Evolutionary conservation across 37 sponge, comb jelly and placozoan genomes (phyloP).

Genomic region (Haliclona indistincta): DNA sequence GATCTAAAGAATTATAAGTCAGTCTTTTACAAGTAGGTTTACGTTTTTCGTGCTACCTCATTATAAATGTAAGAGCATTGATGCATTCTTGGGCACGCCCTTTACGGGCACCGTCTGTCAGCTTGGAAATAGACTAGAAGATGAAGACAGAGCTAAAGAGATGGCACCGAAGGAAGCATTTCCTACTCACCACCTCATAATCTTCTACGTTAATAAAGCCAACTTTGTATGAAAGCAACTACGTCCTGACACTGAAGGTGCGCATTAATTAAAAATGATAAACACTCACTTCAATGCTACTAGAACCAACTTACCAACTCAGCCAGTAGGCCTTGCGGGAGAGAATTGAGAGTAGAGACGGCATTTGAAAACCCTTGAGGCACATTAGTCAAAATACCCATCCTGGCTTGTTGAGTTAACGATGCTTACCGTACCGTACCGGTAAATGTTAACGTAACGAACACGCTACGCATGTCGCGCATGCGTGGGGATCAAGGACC

Average conservation of each 20-base stretch:
- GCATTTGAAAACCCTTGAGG: slow-evolving; percentile 72
- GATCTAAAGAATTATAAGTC: slow-evolving; percentile 17
- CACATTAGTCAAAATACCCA: slow-evolving; percentile 59
- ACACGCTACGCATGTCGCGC: not conserved
- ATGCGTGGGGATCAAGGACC: not conserved
- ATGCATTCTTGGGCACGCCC: slow-evolving; percentile 50
- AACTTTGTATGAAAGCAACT: slow-evolving; percentile 61
- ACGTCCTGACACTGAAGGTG: slow-evolving; percentile 76
- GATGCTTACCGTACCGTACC: too few species aligned
- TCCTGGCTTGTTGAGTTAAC: too few species aligned
- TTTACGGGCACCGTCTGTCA: not conserved
- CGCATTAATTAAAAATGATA: slow-evolving; percentile 12
- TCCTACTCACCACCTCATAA: slow-evolving; percentile 48
- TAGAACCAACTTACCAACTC: slow-evolving; percentile 67
- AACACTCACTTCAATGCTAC: not conserved
- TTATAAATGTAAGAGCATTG: slow-evolving; percentile 63
- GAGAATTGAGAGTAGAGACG: slow-evolving; percentile 47
- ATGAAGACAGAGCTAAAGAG: not conserved
- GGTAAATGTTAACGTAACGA: too few species aligned
- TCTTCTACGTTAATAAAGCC: slow-evolving; percentile 52
- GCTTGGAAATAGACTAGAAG: slow-evolving; percentile 7
- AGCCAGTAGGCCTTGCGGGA: slow-evolving; percentile 73
- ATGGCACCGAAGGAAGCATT: not conserved
- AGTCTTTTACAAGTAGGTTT: not conserved
- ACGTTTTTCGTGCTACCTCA: slow-evolving; percentile 41